phyloP scores from a whole-genome alignment of 2,888 invertebrate species.

The Escarpia spicata region DNA sequence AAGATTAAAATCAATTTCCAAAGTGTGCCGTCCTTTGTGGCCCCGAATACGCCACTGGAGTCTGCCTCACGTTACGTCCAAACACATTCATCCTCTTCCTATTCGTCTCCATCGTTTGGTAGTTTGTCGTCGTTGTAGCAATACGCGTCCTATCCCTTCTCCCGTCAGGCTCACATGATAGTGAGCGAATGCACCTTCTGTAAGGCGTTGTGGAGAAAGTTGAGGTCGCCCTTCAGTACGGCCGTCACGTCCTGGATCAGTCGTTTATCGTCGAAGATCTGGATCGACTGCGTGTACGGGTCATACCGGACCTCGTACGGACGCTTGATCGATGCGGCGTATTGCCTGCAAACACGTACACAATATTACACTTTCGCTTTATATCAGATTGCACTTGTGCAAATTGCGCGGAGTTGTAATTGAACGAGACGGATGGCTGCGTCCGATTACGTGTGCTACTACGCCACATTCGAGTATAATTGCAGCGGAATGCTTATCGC shows the following conservation, averaged over 20 bases:
- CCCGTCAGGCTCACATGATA: neutral
- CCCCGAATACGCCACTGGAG: too few species aligned
- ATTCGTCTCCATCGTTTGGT: neutral
- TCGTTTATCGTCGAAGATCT: conserved; percentile 50
- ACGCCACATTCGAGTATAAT: too few species aligned
- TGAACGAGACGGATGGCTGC: too few species aligned
- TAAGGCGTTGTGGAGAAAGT: conserved; percentile 38
- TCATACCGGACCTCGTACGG: neutral
- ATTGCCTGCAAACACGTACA: conserved; percentile 48
- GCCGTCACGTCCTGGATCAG: conserved; percentile 48
- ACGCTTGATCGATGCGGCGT: conserved; percentile 39
- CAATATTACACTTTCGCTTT: neutral
- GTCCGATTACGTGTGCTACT: too few species aligned
- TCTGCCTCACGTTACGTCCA: too few species aligned
- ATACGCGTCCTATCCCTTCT: neutral
- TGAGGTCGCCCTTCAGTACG: conserved; percentile 49
- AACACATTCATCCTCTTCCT: neutral
- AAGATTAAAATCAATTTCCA: too few species aligned
- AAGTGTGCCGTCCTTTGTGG: too few species aligned
- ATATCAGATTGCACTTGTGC: too few species aligned
- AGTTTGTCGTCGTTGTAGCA: neutral
- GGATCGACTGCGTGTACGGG: conserved; percentile 40
- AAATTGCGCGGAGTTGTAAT: too few species aligned
- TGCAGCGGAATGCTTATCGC: too few species aligned
- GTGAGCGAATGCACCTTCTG: neutral